Base-by-base conservation (phyloP, 2,797 vertebrate genomes). In the Falco concolor region DNA sequence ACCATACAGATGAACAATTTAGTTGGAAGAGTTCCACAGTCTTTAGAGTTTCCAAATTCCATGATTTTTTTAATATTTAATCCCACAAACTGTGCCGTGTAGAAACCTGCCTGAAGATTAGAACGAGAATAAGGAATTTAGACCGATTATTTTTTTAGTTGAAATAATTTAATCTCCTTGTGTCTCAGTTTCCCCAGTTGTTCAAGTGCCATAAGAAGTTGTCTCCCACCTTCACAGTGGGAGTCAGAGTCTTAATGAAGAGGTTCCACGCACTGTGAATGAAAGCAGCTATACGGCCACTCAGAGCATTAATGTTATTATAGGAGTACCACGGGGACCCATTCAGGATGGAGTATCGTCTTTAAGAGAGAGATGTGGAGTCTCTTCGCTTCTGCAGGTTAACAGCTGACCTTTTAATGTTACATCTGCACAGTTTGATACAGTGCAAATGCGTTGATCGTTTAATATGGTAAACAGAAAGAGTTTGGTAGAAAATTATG, bases 281-380 rank as follows among this genome's bases (percentile, higher is more conserved):
- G 44, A 84, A 64, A 95, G 83, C 49, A 23, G 8, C 89, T 91
- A 44, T 81, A 86, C 0, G 15, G 83, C 70, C 83, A 78, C 94
- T 93, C 0, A 0, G 74, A 94, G 83, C 80, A 82, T 67, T 94
- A 91, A 93, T 80, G 91, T 90, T 95, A 54, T 91, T 86, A 50
- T 1, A 89, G 93, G 77, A 86, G 73, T 6, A 36, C 95, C 85
- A 23, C 1, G 57, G 87, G 93, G 96, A 93, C 80, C 56, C 60
- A 67, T 96, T 93, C 40, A 67, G 85, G 69, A 84, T 23, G 16
- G 70, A 95, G 28, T 63, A 94, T 77, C 88, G 18, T 95, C 91
- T 95, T 96, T 93, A 95, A 89, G 92, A 85, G 87, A 94, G 94
- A 89, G 90, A 77, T 94, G 90, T 84, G 90, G 67, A 93, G 38